Percentiles rank a stretch among this genome's conserved stretches.
These are phyloP conservation scores for Varanus salvator DNA, from an alignment of 2,113 vertebrate genomes.

Conservation along the genomic window DNA sequence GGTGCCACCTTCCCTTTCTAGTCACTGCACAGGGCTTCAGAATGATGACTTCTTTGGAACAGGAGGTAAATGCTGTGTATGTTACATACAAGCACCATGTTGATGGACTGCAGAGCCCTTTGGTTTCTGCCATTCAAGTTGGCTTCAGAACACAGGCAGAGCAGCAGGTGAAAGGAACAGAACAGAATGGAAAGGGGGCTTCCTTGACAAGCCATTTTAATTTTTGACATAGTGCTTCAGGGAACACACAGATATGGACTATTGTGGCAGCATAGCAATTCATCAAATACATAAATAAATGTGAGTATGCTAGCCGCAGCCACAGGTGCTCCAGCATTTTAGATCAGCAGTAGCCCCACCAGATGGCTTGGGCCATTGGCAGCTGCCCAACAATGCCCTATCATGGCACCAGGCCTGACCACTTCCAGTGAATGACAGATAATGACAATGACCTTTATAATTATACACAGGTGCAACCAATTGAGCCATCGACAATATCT, in stretches of 20 bases:
- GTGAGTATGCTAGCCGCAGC: background rate
- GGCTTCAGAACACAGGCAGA: too few relatives aligned
- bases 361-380: background rate
- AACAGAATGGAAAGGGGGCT: background rate
- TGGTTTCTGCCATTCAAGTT: background rate
- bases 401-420: too few relatives aligned
- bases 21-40: background rate
- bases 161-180: too few relatives aligned
- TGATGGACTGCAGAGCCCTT: background rate
- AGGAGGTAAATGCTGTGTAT: background rate
- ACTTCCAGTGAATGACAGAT: background rate
- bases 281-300: background rate
- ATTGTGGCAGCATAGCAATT: too few relatives aligned
- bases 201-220: background rate
- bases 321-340: background rate
- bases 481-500: conserved; percentile 81
- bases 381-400: too few relatives aligned
- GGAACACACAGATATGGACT: too few relatives aligned
- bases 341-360: background rate
- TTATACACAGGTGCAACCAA: conserved; percentile 82
- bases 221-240: background rate
- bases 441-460: conserved; percentile 33
- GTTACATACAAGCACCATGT: background rate
- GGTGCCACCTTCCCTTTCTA: background rate
- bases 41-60: background rate